phyloP scores from a whole-genome alignment of 2,113 vertebrate species.

The Apteryx mantelli region DNA sequence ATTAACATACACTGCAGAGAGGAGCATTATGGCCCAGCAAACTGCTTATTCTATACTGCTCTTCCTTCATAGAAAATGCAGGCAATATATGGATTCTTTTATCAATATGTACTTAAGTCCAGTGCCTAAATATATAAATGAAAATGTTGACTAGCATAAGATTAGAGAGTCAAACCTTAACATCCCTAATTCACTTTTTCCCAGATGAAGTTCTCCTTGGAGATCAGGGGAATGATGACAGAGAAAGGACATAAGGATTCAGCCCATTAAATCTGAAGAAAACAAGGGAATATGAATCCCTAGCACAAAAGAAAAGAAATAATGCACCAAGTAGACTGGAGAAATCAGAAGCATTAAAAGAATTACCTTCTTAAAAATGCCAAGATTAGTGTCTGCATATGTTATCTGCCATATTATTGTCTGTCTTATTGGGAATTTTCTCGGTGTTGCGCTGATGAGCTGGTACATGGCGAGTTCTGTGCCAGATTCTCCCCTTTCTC shows the following conservation, averaged over 20 bases:
- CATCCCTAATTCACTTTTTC: background rate
- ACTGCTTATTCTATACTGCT: background rate
- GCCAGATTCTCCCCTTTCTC: background rate
- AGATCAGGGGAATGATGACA: background rate
- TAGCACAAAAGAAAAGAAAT: background rate
- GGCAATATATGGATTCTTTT: rapidly evolving
- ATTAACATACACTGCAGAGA: background rate
- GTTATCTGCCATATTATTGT: background rate
- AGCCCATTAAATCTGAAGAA: background rate
- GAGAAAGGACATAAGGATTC: background rate
- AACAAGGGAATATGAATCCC: background rate
- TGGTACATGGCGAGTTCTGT: background rate
- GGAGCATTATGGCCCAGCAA: background rate
- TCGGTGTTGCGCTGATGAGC: background rate
- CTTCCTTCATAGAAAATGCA: background rate
- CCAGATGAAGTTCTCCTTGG: background rate
- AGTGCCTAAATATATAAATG: background rate
- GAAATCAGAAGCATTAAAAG: background rate
- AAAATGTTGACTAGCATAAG: background rate
- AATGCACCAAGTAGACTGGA: background rate
- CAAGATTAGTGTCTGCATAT: background rate
- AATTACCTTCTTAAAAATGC: background rate
- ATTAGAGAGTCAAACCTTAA: background rate
- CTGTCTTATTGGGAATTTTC: background rate
- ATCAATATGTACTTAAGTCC: background rate